phyloP scores from a whole-genome alignment of 1,140 invertebrate genomes.

The Lordiphosa stackelbergi region DNA sequence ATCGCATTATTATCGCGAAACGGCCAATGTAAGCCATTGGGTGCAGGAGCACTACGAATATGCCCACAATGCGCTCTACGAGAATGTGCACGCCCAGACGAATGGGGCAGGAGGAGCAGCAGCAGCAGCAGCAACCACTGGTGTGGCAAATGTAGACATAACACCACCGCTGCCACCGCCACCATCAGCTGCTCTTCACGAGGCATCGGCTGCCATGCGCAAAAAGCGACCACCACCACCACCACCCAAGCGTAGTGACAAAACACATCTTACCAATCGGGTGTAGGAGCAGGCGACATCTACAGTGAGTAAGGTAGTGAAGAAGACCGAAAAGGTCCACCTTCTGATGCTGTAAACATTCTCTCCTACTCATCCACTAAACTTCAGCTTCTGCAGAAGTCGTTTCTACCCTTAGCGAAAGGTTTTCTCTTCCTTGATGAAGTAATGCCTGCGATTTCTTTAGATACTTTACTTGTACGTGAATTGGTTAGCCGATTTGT shows the following conservation, averaged over 20 bases:
- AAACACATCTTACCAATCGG: slow-evolving; percentile 83
- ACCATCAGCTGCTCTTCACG: slow-evolving; percentile 26
- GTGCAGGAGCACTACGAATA: slow-evolving; percentile 91
- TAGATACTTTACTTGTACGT: too few species aligned
- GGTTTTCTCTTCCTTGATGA: too few species aligned
- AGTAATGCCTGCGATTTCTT: too few species aligned
- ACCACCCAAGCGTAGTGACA: slow-evolving; percentile 87
- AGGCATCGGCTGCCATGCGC: slow-evolving; percentile 37
- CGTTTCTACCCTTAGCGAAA: too few species aligned
- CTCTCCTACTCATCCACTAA: too few species aligned
- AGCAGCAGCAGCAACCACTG: not conserved
- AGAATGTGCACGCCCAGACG: slow-evolving; percentile 70
- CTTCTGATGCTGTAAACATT: too few species aligned
- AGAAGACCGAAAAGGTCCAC: too few species aligned
- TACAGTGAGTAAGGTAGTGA: slow-evolving; percentile 11
- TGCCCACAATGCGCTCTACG: slow-evolving; percentile 73
- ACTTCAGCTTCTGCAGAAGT: too few species aligned
- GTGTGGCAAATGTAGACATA: not conserved
- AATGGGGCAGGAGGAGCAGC: slow-evolving; percentile 22
- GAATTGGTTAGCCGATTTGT: too few species aligned
- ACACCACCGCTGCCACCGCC: slow-evolving; percentile 30
- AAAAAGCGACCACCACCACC: slow-evolving; percentile 86
- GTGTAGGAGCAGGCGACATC: slow-evolving; percentile 35
- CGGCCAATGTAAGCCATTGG: slow-evolving; percentile 91
- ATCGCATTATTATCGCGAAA: slow-evolving; percentile 83